A percentile compares a stretch with the other conserved stretches of the same genome.
Evolutionary conservation across 1,140 invertebrate genomes (phyloP).

Genomic region (Maconellicoccus hirsutus): DNA sequence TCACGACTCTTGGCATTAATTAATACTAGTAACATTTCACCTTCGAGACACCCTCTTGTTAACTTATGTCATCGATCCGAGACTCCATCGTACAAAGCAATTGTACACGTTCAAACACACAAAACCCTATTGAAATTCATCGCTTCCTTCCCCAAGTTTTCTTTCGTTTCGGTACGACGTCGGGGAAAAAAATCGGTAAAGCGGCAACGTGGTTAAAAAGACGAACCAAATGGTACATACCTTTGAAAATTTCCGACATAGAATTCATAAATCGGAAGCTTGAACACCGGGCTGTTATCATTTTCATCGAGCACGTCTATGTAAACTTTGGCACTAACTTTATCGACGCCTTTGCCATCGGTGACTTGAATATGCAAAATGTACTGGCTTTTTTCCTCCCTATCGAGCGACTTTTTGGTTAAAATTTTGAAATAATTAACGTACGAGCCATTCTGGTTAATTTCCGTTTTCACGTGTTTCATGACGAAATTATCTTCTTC

Average conservation of each 20-base stretch:
- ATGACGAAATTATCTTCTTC: slow-evolving; percentile 56
- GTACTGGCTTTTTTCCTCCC: slow-evolving; percentile 55
- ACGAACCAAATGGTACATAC: slow-evolving; percentile 18
- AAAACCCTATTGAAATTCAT: too few relatives aligned
- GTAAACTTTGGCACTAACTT: slow-evolving; percentile 54
- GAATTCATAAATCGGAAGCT: slow-evolving; percentile 63
- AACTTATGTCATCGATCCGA: too few relatives aligned
- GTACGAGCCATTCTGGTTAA: slow-evolving; percentile 4
- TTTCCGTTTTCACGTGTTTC: slow-evolving; percentile 38
- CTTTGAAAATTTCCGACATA: slow-evolving; percentile 47
- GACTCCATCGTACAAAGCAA: too few relatives aligned
- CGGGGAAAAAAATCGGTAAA: too few relatives aligned
- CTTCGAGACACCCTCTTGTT: too few relatives aligned
- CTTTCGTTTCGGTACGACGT: too few relatives aligned
- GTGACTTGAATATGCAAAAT: slow-evolving; percentile 59
- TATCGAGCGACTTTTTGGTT: slow-evolving; percentile 56
- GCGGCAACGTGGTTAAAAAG: background rate
- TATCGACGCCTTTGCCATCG: slow-evolving; percentile 58
- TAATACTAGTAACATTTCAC: too few relatives aligned
- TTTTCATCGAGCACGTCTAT: slow-evolving; percentile 73
- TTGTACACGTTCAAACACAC: too few relatives aligned
- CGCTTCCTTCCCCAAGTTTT: too few relatives aligned
- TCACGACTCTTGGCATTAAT: too few relatives aligned
- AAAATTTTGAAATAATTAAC: slow-evolving; percentile 32
- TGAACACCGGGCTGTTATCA: slow-evolving; percentile 78